Conservation (phyloP, 2,113 vertebrate species). For the Passerina amoena region DNA sequence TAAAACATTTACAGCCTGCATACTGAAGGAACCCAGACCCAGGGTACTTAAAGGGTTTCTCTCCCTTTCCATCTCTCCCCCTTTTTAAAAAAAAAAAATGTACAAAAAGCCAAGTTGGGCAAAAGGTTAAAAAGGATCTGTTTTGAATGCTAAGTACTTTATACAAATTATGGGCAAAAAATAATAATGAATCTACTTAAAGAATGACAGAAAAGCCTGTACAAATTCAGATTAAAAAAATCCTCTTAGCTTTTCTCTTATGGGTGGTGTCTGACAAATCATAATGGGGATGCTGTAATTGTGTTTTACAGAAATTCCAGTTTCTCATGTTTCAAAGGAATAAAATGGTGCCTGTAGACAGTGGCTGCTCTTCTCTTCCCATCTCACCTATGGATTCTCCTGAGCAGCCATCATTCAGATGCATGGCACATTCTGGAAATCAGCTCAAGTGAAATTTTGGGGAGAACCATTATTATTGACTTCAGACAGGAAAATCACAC, state of each 20-base stretch:
- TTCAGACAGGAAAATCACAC: background rate
- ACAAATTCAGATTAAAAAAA: conserved; percentile 41
- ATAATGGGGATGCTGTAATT: background rate
- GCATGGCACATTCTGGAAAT: background rate
- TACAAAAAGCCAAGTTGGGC: conserved; percentile 73
- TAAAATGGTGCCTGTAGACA: background rate
- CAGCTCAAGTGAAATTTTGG: background rate
- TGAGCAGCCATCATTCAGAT: background rate
- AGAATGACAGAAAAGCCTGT: background rate
- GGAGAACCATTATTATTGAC: background rate
- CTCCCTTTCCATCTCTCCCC: conserved; percentile 33
- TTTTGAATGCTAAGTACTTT: conserved; percentile 79
- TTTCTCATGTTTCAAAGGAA: background rate
- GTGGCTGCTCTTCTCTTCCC: background rate
- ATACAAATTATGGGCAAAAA: conserved; percentile 61
- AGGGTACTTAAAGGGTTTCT: conserved; percentile 68
- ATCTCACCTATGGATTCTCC: fast-evolving
- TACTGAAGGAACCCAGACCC: conserved; percentile 87
- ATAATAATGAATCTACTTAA: conserved; percentile 26
- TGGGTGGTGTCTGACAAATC: background rate
- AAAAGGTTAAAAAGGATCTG: conserved; percentile 87
- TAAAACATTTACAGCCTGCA: conserved; percentile 91
- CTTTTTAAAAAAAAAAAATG: background rate
- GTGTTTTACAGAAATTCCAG: background rate
- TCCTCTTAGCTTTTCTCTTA: background rate